Percentiles rank a stretch among this genome's conserved stretches.
Conservation (phyloP, 1,140 invertebrate species). For the Triops longicaudatus region DNA sequence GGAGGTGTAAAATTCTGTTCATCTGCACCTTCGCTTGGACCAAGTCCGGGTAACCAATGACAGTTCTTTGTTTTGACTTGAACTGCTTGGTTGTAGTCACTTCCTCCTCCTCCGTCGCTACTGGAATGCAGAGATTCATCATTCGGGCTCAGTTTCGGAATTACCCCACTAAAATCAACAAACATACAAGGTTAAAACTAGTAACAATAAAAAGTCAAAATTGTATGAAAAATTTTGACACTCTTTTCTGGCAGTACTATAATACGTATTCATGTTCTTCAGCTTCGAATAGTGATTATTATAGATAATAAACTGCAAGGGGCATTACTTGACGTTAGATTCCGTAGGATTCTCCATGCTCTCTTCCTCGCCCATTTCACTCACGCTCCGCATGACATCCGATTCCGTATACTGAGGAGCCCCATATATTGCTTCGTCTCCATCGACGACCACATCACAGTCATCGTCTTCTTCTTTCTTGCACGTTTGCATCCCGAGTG, state of each 20-base stretch:
- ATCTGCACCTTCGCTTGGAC: not conserved
- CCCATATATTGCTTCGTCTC: constrained; percentile 65
- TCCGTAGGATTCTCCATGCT: not conserved
- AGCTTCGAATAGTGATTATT: too few relatives aligned
- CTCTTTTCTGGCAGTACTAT: too few relatives aligned
- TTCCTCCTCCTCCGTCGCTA: constrained; percentile 41
- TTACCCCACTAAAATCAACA: not conserved
- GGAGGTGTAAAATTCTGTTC: not conserved
- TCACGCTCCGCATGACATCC: constrained; percentile 46
- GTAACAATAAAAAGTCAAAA: not conserved
- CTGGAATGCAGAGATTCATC: constrained; percentile 42
- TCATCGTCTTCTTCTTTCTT: constrained; percentile 59
- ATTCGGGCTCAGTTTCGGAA: constrained; percentile 33
- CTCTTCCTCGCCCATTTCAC: not conserved
- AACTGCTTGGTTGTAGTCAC: constrained; percentile 32
- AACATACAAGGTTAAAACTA: not conserved
- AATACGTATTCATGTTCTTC: too few relatives aligned
- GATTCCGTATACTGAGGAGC: constrained; percentile 70
- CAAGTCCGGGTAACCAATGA: not conserved
- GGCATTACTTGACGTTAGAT: not conserved
- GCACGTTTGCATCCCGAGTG: constrained; percentile 26
- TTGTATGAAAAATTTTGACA: too few relatives aligned
- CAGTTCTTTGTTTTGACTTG: not conserved
- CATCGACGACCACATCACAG: constrained; percentile 67
- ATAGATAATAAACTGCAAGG: not conserved